Base-by-base conservation (phyloP, 2,888 invertebrate genomes). In the Heliconius charithonia region DNA sequence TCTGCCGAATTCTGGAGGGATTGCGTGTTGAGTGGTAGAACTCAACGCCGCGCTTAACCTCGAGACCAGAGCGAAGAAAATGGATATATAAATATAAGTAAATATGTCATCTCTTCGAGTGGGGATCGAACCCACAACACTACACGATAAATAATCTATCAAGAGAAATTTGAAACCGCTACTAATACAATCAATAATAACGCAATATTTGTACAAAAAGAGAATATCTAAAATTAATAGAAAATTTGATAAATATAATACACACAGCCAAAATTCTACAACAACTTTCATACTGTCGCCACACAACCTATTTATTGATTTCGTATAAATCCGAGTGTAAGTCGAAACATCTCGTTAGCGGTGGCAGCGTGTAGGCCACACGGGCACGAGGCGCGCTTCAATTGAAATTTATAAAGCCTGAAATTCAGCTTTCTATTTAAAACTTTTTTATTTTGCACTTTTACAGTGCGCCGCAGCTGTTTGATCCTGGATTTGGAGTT, bases 381-480 rank as follows among this genome's bases (percentile, higher is more conserved):
- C 32, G 22, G 19, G 59, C 56, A 25, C 32, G 16, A 72, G 32
- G n/a, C 29, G 13, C 16, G 16, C 3, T 72, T 37, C 56, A 72
- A 72, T 72, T 32, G 16, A 29, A 72, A 59, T 72, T 59, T 72
- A 72, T 62, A 45, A 63, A 74, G 45, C 74, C 41, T 45, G 37
- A 37, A 63, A 25, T 63, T 74, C 74, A 63, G 37, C 29, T 45
- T 41, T 74, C 74, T 41, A 63, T 63, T 74, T 74, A 37, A 74
- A 74, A 63, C 62, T 62, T 27, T 62, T 27, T 41, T 19, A 45
- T 45, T 41, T 10, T 19, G 27, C 27, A 74, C 63, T 74, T 32
- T 19, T 25, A 63, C 16, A 41, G 27, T 45, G 25, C 74, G 25
- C 25, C 41, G 41, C 37, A 63, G 41, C 63, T 63, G 41, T 63